Evolutionary conservation across 2,113 vertebrate genomes (phyloP), one percentile per base, ranked within the genome.

Genomic region (Brienomyrus longianalis): DNA sequence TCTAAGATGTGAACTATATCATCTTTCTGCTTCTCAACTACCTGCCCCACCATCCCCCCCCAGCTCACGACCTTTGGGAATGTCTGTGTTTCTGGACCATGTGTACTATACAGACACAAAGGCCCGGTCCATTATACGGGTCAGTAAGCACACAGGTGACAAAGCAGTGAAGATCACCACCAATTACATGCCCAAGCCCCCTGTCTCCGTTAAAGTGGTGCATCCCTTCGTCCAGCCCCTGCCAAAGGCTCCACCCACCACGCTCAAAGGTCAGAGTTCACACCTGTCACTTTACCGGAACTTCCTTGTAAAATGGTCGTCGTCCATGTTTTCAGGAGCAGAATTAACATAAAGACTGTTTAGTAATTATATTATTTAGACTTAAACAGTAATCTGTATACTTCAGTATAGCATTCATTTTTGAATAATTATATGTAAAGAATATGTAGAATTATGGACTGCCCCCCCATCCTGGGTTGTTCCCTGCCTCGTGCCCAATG

Each of bases 71-170:
- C 91, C 96, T 59, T 90, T 96, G 91, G 93, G 94, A 43, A 93
- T 98, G 88, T 96, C 97, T 23, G 21, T 98, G 87, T 98, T 98
- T 91, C 94, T 93, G 93, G 96, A 97, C 23, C 89, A 94, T 13
- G 90, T 99, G 0, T 98, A 97, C 93, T 97, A 97, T 92, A 96
- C 96, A 43, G 96, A 97, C 13, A 89, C 93, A 51, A 95, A 92
- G 86, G 96, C 94, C 1, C 93, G 92, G 51, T 92, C 93, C 1
- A 96, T 99, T 91, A 96, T 94, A 93, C 95, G 93, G 94, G 93
- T 96, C 39, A 95, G 96, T 92, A 99, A 97, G 92, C 95, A 96
- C 84, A 96, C 95, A 0, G 97, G 97, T n/a, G 95, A 96, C n/a
- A 88, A 94, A n/a, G 47, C 93, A 7, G 93, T 95, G 77, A 95